These are phyloP conservation scores for Lepas anatifera DNA, from an alignment of 2,888 invertebrate genomes.

Conservation along the genomic window DNA sequence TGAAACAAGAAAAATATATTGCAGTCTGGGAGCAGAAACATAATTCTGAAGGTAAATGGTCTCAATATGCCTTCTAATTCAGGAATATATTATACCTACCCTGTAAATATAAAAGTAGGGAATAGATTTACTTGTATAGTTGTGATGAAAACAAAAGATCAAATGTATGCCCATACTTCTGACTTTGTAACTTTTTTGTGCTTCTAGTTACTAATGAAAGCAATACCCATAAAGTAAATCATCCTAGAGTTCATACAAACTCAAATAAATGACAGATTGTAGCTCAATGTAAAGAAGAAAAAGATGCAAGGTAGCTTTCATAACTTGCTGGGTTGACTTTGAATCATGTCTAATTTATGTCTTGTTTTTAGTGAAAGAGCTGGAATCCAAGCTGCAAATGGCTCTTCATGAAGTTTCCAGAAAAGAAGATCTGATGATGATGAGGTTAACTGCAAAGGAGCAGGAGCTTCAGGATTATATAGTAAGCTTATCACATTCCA, in stretches of 20 bases:
- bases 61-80: not conserved
- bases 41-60: not conserved
- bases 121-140: too few relatives aligned
- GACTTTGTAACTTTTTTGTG: not conserved
- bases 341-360: not conserved
- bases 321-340: not conserved
- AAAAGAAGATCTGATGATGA: slow-evolving; percentile 81
- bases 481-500: slow-evolving; percentile 46
- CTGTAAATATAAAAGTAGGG: too few relatives aligned
- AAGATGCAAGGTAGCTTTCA: not conserved
- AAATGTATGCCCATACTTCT: not conserved
- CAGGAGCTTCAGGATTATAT: slow-evolving; percentile 93
- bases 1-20: not conserved
- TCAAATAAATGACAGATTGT: not conserved
- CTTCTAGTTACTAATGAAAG: too few relatives aligned
- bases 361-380: not conserved
- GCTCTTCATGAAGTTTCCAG: slow-evolving; percentile 71
- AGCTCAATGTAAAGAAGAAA: not conserved
- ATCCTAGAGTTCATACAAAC: not conserved
- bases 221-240: too few relatives aligned
- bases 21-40: not conserved
- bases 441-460: slow-evolving; percentile 85
- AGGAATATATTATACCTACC: not conserved
- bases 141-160: not conserved
- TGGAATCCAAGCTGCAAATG: slow-evolving; percentile 36